These are phyloP conservation scores for Autographa pulchrina DNA, from an alignment of 2,888 invertebrate species.

Conservation along the genomic window DNA sequence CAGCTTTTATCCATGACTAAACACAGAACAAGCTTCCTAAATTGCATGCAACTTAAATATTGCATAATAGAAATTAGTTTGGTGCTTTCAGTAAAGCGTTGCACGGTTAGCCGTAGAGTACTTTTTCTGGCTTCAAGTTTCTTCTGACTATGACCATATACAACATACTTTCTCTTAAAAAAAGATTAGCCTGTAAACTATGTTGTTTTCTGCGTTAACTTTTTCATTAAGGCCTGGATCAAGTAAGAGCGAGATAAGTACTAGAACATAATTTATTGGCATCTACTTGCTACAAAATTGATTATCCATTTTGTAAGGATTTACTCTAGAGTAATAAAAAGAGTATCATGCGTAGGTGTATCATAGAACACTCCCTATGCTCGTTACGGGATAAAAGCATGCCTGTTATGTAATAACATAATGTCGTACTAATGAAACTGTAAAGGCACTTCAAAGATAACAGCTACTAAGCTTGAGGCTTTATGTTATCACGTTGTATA, in stretches of 20 bases:
- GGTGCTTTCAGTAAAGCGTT: slow-evolving; percentile 40
- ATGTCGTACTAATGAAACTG: slow-evolving; percentile 2
- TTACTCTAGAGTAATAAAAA: not conserved
- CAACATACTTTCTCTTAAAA: slow-evolving; percentile 13
- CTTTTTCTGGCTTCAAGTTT: slow-evolving; percentile 35
- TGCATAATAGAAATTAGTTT: slow-evolving; percentile 48
- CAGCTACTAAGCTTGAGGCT: slow-evolving; percentile 16
- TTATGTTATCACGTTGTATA: slow-evolving; percentile 28
- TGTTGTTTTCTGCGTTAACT: slow-evolving; percentile 13
- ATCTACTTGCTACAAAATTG: not conserved
- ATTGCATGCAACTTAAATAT: slow-evolving; percentile 41
- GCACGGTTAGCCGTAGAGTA: slow-evolving; percentile 23
- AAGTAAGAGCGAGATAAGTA: not conserved
- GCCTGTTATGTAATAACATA: slow-evolving; percentile 3
- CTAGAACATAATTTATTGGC: not conserved
- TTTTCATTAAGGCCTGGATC: slow-evolving; percentile 1
- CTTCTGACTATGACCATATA: slow-evolving; percentile 22
- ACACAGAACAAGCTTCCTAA: slow-evolving; percentile 26
- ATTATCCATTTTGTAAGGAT: not conserved
- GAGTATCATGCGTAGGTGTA: not conserved
- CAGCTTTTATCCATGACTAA: slow-evolving; percentile 14
- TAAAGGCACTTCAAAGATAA: slow-evolving; percentile 37
- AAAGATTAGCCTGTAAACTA: slow-evolving; percentile 14
- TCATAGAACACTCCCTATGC: not conserved
- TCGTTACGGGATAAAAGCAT: not conserved